These are phyloP conservation scores for Sesamia nonagrioides DNA, from an alignment of 1,140 invertebrate species.

Conservation along the genomic window DNA sequence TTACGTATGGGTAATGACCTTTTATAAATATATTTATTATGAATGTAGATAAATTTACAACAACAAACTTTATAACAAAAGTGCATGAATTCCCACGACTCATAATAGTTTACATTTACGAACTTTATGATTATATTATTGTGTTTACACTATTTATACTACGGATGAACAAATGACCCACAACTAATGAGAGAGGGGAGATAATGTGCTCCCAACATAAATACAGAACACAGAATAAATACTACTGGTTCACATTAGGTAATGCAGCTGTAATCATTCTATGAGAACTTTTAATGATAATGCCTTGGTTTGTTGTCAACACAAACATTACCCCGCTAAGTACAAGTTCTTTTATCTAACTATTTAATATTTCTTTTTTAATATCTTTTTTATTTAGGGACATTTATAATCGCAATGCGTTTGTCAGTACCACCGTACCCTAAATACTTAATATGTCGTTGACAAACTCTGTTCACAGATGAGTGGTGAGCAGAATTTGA, in stretches of 20 bases:
- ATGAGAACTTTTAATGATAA: neutral
- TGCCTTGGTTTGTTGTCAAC: neutral
- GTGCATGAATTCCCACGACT: neutral
- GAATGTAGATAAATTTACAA: conserved; percentile 17
- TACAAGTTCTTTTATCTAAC: neutral
- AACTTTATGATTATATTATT: conserved; percentile 4
- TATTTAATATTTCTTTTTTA: too few relatives aligned
- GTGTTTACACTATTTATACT: conserved; percentile 1
- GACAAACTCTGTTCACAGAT: too few relatives aligned
- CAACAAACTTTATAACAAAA: conserved; percentile 19
- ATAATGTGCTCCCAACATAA: neutral
- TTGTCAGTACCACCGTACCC: too few relatives aligned
- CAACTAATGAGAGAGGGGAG: neutral
- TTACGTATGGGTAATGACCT: too few relatives aligned
- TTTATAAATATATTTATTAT: neutral
- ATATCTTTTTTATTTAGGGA: too few relatives aligned
- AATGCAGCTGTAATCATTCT: conserved; percentile 1
- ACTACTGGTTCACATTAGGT: neutral
- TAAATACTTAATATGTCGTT: too few relatives aligned
- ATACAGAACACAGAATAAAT: too few relatives aligned
- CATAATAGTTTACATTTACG: conserved; percentile 9
- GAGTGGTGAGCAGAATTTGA: too few relatives aligned
- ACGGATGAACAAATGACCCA: conserved; percentile 9
- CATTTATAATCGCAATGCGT: too few relatives aligned
- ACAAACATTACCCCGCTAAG: neutral